These are phyloP conservation scores for Phaenicophaeus curvirostris DNA, from an alignment of 2,797 vertebrate genomes.

Conservation along the genomic window DNA sequence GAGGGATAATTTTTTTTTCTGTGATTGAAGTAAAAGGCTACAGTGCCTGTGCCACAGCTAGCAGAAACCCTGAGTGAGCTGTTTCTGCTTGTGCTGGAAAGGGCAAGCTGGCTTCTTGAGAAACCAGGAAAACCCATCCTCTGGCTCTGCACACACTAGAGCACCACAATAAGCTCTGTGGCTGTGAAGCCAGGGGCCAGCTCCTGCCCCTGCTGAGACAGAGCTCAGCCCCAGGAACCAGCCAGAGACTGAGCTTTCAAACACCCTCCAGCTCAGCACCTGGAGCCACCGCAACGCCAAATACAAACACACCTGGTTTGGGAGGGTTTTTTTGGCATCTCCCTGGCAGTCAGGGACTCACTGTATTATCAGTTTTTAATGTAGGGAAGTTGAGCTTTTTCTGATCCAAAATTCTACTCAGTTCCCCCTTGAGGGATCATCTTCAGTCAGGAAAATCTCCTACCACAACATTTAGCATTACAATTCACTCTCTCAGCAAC, in stretches of 20 bases:
- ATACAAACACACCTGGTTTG: rapidly evolving
- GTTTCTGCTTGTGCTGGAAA: rapidly evolving
- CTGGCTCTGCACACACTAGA: not conserved
- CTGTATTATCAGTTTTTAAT: not conserved
- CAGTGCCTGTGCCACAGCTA: not conserved
- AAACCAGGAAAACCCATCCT: rapidly evolving
- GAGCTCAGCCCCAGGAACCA: rapidly evolving
- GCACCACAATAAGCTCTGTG: rapidly evolving
- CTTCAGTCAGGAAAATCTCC: not conserved
- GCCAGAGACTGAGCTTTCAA: not conserved
- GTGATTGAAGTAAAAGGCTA: not conserved
- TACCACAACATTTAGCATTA: rapidly evolving
- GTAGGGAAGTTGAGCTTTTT: not conserved
- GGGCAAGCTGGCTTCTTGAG: rapidly evolving
- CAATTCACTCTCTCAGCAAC: not conserved
- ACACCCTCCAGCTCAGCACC: no score
- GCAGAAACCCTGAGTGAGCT: rapidly evolving
- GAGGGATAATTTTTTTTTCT: rapidly evolving
- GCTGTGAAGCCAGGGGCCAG: rapidly evolving
- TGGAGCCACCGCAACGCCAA: not conserved
- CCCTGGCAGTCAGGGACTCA: not conserved
- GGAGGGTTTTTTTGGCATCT: not conserved
- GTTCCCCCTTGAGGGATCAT: rapidly evolving
- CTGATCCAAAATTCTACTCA: not conserved
- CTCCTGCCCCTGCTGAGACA: rapidly evolving